These are phyloP conservation scores for Tringa solitaria DNA, from an alignment of 2,113 vertebrate genomes.

Conservation along the genomic window DNA sequence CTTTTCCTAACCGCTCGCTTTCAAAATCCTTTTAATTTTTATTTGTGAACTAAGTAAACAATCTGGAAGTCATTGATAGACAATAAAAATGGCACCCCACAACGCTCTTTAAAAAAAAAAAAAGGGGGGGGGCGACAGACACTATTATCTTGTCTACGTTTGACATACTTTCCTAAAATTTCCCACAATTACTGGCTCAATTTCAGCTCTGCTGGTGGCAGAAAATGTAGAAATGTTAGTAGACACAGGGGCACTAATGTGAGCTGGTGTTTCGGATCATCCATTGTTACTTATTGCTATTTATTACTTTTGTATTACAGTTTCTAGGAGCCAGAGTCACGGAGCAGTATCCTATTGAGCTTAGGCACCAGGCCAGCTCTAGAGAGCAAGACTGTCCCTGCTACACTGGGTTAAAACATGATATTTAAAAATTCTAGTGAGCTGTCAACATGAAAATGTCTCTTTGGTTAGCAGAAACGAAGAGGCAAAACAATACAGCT, in stretches of 20 bases:
- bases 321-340: background rate
- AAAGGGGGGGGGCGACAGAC: background rate
- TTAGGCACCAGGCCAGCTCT: background rate
- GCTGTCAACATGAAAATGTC: rapidly evolving
- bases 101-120: background rate
- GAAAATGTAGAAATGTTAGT: conserved; percentile 24
- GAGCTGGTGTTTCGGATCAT: background rate
- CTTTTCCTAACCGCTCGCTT: background rate
- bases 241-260: background rate
- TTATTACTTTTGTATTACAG: background rate
- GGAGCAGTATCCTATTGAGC: background rate
- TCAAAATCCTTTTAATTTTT: conserved; percentile 28
- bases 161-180: conserved; percentile 54
- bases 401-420: background rate
- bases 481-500: background rate
- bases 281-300: background rate
- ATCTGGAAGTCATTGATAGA: conserved; percentile 60
- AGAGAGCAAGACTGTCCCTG: background rate
- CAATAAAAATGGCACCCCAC: conserved; percentile 47
- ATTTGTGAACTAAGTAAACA: conserved; percentile 36
- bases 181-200: conserved; percentile 45
- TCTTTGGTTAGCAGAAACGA: background rate
- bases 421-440: background rate
- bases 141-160: conserved; percentile 50
- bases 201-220: conserved; percentile 39